phyloP scores from a whole-genome alignment of 1,140 invertebrate genomes.

The Calliopsis andreniformis region DNA sequence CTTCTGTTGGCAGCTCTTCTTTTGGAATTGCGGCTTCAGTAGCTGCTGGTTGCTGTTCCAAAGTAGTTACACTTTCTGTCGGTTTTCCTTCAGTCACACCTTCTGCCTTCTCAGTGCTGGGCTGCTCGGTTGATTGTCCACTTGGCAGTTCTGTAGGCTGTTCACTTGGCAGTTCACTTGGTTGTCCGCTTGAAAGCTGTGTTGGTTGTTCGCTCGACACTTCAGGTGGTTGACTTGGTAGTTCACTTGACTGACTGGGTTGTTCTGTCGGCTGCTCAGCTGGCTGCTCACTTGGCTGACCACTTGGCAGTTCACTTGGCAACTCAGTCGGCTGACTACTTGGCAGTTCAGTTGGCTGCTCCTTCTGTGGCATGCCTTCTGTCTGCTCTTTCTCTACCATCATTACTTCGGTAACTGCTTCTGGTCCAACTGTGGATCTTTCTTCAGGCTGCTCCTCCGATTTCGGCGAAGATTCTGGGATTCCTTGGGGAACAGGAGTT shows the following conservation, averaged over 20 bases:
- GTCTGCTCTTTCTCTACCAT: slow-evolving; percentile 72
- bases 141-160: slow-evolving; percentile 19
- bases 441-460: slow-evolving; percentile 25
- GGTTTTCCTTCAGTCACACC: slow-evolving; percentile 42
- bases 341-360: slow-evolving; percentile 24
- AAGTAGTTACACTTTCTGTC: slow-evolving; percentile 18
- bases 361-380: slow-evolving; percentile 76
- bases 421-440: slow-evolving; percentile 9
- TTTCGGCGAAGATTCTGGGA: slow-evolving; percentile 25
- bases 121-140: slow-evolving; percentile 25
- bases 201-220: too few relatives aligned
- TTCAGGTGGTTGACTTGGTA: too few relatives aligned
- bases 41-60: slow-evolving; percentile 11
- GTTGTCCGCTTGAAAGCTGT: too few relatives aligned
- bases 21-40: slow-evolving; percentile 28
- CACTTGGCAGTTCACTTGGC: background rate
- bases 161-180: too few relatives aligned
- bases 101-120: slow-evolving; percentile 58
- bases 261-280: too few relatives aligned
- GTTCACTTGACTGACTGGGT: too few relatives aligned
- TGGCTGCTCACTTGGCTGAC: slow-evolving; percentile 23
- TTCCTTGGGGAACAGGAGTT: slow-evolving; percentile 30
- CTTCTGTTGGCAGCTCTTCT: slow-evolving; percentile 1
- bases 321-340: slow-evolving; percentile 23
- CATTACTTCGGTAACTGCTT: slow-evolving; percentile 37